Percentiles rank a stretch among this genome's conserved stretches.
phyloP scores from a whole-genome alignment of 2,797 vertebrate species.

The Gephyroberyx darwinii region DNA sequence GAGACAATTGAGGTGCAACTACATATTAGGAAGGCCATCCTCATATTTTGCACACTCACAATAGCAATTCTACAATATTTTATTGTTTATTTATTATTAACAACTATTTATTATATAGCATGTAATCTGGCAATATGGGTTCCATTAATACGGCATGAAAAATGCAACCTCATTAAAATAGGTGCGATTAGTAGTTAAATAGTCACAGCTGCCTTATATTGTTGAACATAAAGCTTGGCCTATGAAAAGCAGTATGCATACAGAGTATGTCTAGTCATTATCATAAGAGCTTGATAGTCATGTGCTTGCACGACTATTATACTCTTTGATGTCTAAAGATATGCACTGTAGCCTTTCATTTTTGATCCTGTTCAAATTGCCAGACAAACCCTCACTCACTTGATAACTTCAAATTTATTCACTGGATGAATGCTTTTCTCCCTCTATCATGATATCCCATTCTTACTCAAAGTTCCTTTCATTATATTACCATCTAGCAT shows the following conservation, averaged over 20 bases:
- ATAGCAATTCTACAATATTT: too few relatives aligned
- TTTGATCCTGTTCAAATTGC: background rate
- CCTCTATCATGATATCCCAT: slow-evolving; percentile 3
- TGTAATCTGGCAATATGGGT: background rate
- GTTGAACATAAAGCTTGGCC: background rate
- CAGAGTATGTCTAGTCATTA: background rate
- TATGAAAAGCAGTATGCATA: background rate
- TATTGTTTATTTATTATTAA: too few relatives aligned
- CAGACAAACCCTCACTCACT: slow-evolving; percentile 16
- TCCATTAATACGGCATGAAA: background rate
- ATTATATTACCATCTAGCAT: slow-evolving; percentile 37
- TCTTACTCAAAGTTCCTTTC: slow-evolving; percentile 35
- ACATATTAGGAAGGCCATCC: background rate
- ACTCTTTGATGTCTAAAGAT: slow-evolving; percentile 1
- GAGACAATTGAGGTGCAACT: background rate
- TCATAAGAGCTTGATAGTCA: background rate
- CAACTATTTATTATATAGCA: too few relatives aligned
- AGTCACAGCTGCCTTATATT: background rate
- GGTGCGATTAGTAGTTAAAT: too few relatives aligned
- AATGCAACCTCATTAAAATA: background rate
- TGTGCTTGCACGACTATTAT: slow-evolving; percentile 5
- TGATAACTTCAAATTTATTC: too few relatives aligned
- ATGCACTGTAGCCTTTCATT: slow-evolving; percentile 9
- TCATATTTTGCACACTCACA: background rate
- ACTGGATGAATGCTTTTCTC: slow-evolving; percentile 1